phyloP scores from a whole-genome alignment of 2,888 invertebrate genomes.

The Polydrusus tereticollis region DNA sequence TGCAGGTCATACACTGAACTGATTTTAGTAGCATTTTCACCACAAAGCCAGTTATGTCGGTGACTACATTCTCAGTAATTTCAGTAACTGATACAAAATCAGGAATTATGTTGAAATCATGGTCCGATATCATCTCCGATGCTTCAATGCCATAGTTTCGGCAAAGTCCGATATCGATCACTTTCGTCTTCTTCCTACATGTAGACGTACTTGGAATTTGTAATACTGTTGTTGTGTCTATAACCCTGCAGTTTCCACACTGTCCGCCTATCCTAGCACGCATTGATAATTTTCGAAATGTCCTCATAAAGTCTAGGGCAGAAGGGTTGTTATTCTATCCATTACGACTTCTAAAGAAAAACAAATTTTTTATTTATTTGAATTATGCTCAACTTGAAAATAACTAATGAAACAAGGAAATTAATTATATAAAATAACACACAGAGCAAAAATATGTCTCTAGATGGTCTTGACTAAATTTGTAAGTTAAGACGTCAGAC shows the following conservation, averaged over 20 bases:
- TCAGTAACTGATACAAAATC: slow-evolving; percentile 14
- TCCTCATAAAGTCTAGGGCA: slow-evolving; percentile 24
- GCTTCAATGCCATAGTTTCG: slow-evolving; percentile 9
- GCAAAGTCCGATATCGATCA: slow-evolving; percentile 9
- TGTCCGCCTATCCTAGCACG: slow-evolving; percentile 4
- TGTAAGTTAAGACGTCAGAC: slow-evolving; percentile 27
- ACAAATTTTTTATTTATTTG: not conserved
- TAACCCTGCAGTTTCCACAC: slow-evolving; percentile 37
- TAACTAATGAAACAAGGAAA: not conserved
- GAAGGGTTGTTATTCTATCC: slow-evolving; percentile 44
- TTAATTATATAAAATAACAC: not conserved
- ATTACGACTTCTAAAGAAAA: slow-evolving; percentile 29
- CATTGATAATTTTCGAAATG: slow-evolving; percentile 23
- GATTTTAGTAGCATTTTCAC: slow-evolving; percentile 26
- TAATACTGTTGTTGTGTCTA: slow-evolving; percentile 31
- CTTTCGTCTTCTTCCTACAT: too few species aligned
- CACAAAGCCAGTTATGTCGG: slow-evolving; percentile 36
- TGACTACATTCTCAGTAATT: slow-evolving; percentile 33
- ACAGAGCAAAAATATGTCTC: slow-evolving; percentile 34
- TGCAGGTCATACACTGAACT: not conserved
- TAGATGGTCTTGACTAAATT: slow-evolving; percentile 34
- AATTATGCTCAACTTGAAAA: too few species aligned
- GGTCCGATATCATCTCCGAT: not conserved
- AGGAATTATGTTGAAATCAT: slow-evolving; percentile 4
- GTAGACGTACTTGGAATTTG: slow-evolving; percentile 21